Base-by-base conservation (phyloP, 2,888 invertebrate genomes). In the Prosapia bicincta region DNA sequence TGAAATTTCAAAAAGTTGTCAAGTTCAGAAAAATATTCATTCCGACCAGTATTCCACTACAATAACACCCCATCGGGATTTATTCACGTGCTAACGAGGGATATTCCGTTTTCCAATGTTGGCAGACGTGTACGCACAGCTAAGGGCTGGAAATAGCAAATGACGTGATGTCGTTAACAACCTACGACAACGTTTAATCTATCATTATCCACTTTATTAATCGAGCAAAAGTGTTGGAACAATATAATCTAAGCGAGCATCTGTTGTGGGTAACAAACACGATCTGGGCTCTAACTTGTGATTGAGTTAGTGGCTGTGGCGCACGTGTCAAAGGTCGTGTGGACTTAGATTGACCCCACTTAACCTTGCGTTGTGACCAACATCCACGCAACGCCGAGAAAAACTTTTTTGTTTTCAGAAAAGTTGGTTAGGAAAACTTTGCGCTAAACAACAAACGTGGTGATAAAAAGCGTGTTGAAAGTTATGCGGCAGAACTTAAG, bases 291-390 rank as follows among this genome's bases (percentile, higher is more conserved):
- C 6, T 13, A 38, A 54, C 54, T 54, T 54, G 54, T 54, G 54
- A 54, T 54, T 54, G 54, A 54, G 54, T 54, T 54, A 54, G 54
- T 20, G 20, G 20, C 54, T 54, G 10, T n/a, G 20, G 54, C 54
- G 54, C 54, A 54, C 54, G 54, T 54, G 54, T 54, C 54, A 54
- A 32, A 38, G 69, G 67, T 69, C 26, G 43, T 26, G 68, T 24
- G 71, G 38, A 71, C 30, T 71, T 65, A 74, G 43, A 74, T 74
- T 74, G 74, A 69, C 74, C 74, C 67, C 74, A 74, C 69, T 74
- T 74, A 54, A 69, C 74, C 69, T 28, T 25, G 26, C 71, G 66
- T 71, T 71, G 65, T 68, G 68, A 32, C 72, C 72, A 20, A 71
- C 54, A 54, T 54, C n/a, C 54, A n/a, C 54, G 13, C 54, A n/a